Conservation (phyloP, 2,797 vertebrate species). For the Coendou prehensilis region DNA sequence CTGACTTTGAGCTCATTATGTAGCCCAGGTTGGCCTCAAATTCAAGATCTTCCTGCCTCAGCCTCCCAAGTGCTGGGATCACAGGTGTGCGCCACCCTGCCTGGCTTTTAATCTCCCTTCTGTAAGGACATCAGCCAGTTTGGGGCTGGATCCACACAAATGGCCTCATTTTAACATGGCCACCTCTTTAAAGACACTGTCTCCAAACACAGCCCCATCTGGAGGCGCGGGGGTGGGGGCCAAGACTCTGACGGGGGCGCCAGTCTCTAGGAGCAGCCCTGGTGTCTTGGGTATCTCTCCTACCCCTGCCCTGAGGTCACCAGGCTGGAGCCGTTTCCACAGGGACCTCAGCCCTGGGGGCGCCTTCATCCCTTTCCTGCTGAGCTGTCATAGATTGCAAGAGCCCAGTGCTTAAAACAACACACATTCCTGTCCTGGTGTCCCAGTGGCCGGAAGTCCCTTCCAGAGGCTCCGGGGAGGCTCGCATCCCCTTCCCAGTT, state of each 20-base stretch:
- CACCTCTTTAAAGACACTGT: neutral
- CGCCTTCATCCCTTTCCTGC: neutral
- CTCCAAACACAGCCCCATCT: neutral
- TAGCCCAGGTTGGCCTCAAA: neutral
- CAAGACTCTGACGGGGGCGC: neutral
- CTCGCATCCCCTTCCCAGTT: neutral
- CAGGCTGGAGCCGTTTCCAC: neutral
- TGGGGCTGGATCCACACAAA: neutral
- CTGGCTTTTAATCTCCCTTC: neutral
- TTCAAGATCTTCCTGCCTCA: neutral
- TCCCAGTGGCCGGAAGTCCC: neutral
- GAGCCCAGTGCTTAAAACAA: neutral
- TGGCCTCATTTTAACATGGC: neutral
- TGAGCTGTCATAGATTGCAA: neutral
- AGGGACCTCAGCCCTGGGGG: neutral
- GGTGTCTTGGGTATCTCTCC: rapidly evolving
- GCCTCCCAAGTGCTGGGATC: neutral
- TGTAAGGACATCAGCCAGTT: neutral
- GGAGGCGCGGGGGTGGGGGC: neutral
- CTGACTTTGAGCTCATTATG: neutral
- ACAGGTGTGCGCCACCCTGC: neutral
- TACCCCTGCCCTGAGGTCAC: neutral
- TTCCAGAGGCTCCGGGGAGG: neutral
- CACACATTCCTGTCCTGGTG: neutral
- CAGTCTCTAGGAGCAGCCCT: too few relatives aligned